These are phyloP conservation scores for Lamellibrachia luymesi DNA, from an alignment of 1,140 invertebrate species.

Conservation along the genomic window DNA sequence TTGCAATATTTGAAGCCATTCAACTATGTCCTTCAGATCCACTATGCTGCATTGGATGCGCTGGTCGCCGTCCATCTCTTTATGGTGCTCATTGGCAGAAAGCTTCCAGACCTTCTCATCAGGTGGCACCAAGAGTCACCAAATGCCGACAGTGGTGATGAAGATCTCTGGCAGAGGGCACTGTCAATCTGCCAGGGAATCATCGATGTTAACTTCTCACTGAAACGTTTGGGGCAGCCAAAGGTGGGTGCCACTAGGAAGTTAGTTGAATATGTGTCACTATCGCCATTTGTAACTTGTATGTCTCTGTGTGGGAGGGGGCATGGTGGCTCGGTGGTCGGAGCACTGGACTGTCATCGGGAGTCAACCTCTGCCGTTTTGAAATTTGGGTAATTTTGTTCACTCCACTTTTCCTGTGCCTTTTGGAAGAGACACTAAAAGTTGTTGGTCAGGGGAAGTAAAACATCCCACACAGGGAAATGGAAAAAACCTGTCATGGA, in stretches of 20 bases:
- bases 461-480: too few species aligned
- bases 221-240: background rate
- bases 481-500: too few species aligned
- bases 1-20: too few species aligned
- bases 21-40: background rate
- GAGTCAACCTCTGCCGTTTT: too few species aligned
- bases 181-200: slow-evolving; percentile 43
- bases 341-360: too few species aligned
- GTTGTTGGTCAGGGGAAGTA: too few species aligned
- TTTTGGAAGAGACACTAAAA: too few species aligned
- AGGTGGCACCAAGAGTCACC: slow-evolving; percentile 6
- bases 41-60: slow-evolving; percentile 61
- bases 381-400: too few species aligned
- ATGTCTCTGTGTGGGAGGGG: too few species aligned
- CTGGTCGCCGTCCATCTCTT: slow-evolving; percentile 70
- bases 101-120: slow-evolving; percentile 26
- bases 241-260: background rate
- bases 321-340: too few species aligned
- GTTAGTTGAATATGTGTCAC: background rate
- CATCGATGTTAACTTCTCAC: slow-evolving; percentile 33
- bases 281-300: too few species aligned
- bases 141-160: slow-evolving; percentile 23
- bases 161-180: slow-evolving; percentile 14
- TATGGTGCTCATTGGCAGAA: slow-evolving; percentile 40
- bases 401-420: too few species aligned